A percentile compares a stretch with the other conserved stretches of the same genome.
phyloP scores from a whole-genome alignment of 1,140 invertebrate genomes.

The Leptopilina clavipes region DNA sequence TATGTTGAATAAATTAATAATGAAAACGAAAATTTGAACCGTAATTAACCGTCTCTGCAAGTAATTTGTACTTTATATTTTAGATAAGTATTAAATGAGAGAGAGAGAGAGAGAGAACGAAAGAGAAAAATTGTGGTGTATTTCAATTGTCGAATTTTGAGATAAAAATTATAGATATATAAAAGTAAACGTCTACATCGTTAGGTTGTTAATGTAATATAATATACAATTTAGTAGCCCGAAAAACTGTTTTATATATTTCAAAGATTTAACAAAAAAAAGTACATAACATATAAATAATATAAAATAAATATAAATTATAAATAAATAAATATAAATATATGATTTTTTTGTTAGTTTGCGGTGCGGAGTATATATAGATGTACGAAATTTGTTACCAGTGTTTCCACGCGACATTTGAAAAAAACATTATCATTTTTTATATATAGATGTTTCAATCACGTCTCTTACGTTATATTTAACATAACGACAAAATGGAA shows the following conservation, averaged over 20 bases:
- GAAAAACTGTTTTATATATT: slow-evolving; percentile 38
- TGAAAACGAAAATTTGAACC: slow-evolving; percentile 22
- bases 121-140: neutral
- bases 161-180: slow-evolving; percentile 27
- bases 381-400: slow-evolving; percentile 31
- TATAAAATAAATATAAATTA: slow-evolving; percentile 25
- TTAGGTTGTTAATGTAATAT: slow-evolving; percentile 37
- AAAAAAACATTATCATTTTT: neutral
- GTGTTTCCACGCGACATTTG: slow-evolving; percentile 26
- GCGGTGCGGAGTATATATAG: slow-evolving; percentile 10
- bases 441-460: slow-evolving; percentile 26
- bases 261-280: slow-evolving; percentile 30
- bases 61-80: slow-evolving; percentile 36
- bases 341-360: slow-evolving; percentile 28
- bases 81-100: slow-evolving; percentile 22
- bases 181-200: slow-evolving; percentile 34
- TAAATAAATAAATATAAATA: slow-evolving; percentile 15
- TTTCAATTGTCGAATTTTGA: slow-evolving; percentile 34
- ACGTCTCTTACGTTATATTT: slow-evolving; percentile 14
- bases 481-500: neutral
- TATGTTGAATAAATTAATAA: too few species aligned
- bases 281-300: slow-evolving; percentile 14
- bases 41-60: neutral
- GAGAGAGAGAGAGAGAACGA: neutral
- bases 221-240: slow-evolving; percentile 30